Evolutionary conservation across 2,113 vertebrate species (phyloP), one percentile per base, ranked within the genome.

Genomic region (Xenopus borealis): DNA sequence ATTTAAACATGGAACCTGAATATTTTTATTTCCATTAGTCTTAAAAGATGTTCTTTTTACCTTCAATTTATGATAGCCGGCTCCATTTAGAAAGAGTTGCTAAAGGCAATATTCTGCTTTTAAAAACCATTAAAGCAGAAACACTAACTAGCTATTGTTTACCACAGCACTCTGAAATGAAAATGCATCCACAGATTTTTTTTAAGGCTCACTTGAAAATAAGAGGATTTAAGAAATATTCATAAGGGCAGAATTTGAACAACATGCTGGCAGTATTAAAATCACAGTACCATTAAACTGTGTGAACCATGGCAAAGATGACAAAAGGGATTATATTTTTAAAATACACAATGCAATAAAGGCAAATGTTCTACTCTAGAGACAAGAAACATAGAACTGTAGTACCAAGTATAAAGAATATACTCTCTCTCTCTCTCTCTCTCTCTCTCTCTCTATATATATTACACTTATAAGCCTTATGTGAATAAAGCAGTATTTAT

Each of bases 151-250:
- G 84, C 83, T 79, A 83, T 86, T 88, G 87, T 89, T 88, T 85
- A 87, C 19, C 64, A 71, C 16, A 44, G 30, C 2, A 12, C 62
- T 40, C 7, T 17, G 30, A 64, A 64, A 64, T 64, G 27, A 46
- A 66, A 47, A 47, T 46, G 64, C 44, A 64, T 64, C 62, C 33
- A 62, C 10, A n/a, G 13, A 64, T 44, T 47, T 66, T 66, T 75
- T 81, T 81, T 77, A 78, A 86, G 83, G 74, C 79, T 87, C 81
- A 84, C 85, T 78, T 84, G 83, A 82, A 82, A 81, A 89, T 86
- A 86, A 89, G 87, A 86, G 84, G 86, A 91, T 90, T 89, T 88
- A 76, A 79, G 78, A 87, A 88, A 79, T 69, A 80, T 66, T 81
- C 78, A 70, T 83, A 85, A 80, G 81, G 83, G 78, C 75, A 82